A percentile compares a stretch with the other conserved stretches of the same genome.
phyloP scores from a whole-genome alignment of 2,113 vertebrate species.

The Hippocampus mohnikei region DNA sequence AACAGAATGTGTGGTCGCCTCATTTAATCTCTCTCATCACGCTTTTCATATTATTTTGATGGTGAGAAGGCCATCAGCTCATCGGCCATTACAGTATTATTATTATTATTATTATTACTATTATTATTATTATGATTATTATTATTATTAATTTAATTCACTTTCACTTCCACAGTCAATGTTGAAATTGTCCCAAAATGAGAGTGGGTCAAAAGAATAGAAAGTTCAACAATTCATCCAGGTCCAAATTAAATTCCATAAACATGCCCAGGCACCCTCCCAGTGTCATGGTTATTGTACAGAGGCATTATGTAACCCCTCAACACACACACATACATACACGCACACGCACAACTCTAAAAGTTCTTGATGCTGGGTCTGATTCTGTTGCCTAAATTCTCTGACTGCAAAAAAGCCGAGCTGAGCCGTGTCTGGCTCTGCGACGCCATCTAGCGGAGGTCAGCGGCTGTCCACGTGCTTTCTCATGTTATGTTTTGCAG shows the following conservation, averaged over 20 bases:
- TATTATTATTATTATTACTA: not conserved
- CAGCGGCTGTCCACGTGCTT: not conserved
- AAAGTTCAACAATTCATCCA: not conserved
- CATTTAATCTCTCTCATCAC: slow-evolving; percentile 6
- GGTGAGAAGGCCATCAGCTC: not conserved
- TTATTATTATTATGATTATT: not conserved
- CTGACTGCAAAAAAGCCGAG: slow-evolving; percentile 6
- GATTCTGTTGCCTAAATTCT: slow-evolving; percentile 47
- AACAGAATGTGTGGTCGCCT: slow-evolving; percentile 28
- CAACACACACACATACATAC: not conserved
- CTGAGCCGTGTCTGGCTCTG: slow-evolving; percentile 73
- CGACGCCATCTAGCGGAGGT: slow-evolving; percentile 88
- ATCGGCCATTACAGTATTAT: not conserved
- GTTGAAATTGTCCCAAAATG: not conserved
- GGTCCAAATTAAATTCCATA: not conserved
- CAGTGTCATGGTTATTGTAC: slow-evolving; percentile 29
- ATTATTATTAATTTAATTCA: not conserved
- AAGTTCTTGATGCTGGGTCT: slow-evolving; percentile 51
- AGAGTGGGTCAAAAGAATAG: not conserved
- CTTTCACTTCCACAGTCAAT: not conserved
- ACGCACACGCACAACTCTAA: slow-evolving; percentile 27
- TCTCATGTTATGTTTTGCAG: not conserved
- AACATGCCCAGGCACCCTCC: not conserved
- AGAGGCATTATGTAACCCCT: slow-evolving; percentile 74
- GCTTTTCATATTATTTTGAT: slow-evolving; percentile 24